Evolutionary conservation across 2,797 vertebrate genomes (phyloP).

Genomic region (Rhinella marina): DNA sequence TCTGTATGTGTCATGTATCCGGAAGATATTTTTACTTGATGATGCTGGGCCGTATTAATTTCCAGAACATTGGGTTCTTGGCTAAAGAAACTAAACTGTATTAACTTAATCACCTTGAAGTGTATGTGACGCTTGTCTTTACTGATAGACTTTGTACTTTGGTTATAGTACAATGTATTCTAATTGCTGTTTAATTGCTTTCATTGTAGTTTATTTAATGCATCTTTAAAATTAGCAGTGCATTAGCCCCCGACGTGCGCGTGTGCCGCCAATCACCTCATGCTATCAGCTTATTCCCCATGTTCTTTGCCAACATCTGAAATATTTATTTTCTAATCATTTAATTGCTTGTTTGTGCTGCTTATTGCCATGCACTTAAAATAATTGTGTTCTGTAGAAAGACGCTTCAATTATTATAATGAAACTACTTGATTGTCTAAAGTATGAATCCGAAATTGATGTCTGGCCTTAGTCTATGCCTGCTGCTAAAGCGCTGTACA

Average conservation of each 20-base stretch:
- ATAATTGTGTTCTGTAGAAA: background rate
- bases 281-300: background rate
- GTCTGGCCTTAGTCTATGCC: slow-evolving; percentile 1
- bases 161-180: background rate
- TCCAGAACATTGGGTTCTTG: background rate
- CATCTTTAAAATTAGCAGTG: background rate
- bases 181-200: background rate
- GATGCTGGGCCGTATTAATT: background rate
- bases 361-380: background rate
- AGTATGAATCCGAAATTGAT: background rate
- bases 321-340: slow-evolving; percentile 6
- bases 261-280: background rate
- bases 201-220: background rate
- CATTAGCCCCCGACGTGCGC: background rate
- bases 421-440: background rate
- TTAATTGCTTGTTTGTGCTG: background rate
- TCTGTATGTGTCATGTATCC: background rate
- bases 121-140: background rate
- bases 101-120: background rate
- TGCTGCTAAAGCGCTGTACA: background rate
- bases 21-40: background rate
- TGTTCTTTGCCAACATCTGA: background rate
- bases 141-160: background rate
- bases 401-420: background rate
- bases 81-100: background rate